These are phyloP conservation scores for Synergus japonicus DNA, from an alignment of 2,888 invertebrate species.

Conservation along the genomic window DNA sequence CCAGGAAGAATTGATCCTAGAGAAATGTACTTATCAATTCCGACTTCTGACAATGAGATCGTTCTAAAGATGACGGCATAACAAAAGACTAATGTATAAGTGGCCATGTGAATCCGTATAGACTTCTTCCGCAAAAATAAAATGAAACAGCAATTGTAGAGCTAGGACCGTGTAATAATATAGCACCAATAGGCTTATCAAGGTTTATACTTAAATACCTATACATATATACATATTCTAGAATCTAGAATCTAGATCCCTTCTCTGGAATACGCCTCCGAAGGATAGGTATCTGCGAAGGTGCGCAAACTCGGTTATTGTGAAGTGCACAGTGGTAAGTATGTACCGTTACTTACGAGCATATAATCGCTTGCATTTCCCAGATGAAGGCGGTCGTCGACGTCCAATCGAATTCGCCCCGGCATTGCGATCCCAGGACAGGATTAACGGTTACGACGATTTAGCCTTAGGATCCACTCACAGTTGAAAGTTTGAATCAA, in stretches of 20 bases:
- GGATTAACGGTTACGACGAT: neutral
- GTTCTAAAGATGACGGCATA: neutral
- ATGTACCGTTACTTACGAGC: slow-evolving; percentile 8
- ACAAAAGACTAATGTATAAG: neutral
- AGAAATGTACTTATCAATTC: neutral
- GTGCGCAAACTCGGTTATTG: slow-evolving; percentile 14
- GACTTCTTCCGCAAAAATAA: neutral
- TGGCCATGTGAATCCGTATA: neutral
- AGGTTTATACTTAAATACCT: neutral
- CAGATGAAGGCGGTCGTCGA: slow-evolving; percentile 5
- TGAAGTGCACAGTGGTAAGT: slow-evolving; percentile 1
- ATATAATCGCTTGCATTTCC: slow-evolving; percentile 8
- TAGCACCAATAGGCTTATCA: neutral
- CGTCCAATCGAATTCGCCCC: neutral
- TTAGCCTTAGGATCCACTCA: neutral
- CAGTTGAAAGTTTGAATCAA: neutral
- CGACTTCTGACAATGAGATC: neutral
- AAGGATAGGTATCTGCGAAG: neutral
- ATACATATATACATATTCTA: neutral
- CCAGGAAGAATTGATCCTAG: too few species aligned
- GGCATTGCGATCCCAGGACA: slow-evolving; percentile 2
- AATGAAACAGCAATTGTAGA: neutral
- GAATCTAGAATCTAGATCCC: slow-evolving; percentile 5
- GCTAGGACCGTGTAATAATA: neutral
- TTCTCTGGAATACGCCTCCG: neutral